Base-by-base conservation (phyloP, 1,140 invertebrate genomes). In the Cataglyphis hispanica region DNA sequence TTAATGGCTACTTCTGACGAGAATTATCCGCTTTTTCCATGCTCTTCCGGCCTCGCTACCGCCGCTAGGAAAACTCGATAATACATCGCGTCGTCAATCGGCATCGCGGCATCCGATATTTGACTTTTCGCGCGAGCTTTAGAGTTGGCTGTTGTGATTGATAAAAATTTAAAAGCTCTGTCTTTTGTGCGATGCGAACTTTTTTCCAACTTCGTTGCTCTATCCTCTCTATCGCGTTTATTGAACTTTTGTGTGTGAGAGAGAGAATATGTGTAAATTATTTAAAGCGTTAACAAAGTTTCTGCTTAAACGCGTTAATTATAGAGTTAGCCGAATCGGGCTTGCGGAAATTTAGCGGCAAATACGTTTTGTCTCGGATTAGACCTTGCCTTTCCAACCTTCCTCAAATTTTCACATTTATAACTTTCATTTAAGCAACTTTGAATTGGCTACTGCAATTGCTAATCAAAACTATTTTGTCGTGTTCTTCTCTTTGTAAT, bases 1-100 rank as follows among this genome's bases (percentile, higher is more conserved):
- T 94, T 93, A 93, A 93, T 93, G 89, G 87, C 88, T 92, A 92
- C 91, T 90, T 91, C 90, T 89, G 87, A 92, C 84, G 88, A 91
- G 88, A 93, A 92, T 92, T 91, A 93, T 92, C 89, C 87, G 53
- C 76, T 86, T 91, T 90, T 89, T 88, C 78, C 75, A 22, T 34
- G 56, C n/a, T 31, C 31, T 50, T 34, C 72, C 67, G 40, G 1
- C 34, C 75, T 27, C 56, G 69, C 43, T 11, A 2, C 8, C 8
- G 34, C 1, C 22, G 13, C 66, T 69, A n/a, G 89, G 88, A 80
- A 88, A 90, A 91, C 87, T 91, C 63, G 84, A 90, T 90, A 91
- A 90, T 70, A 58, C 58, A 46, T 60, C 64, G 19, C 11, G 81
- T 70, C 56, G 37, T 16, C 19, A 63, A 67, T 78, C 70, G 81